Evolutionary conservation across 2,797 vertebrate genomes (phyloP).

Genomic region (Anguilla anguilla): DNA sequence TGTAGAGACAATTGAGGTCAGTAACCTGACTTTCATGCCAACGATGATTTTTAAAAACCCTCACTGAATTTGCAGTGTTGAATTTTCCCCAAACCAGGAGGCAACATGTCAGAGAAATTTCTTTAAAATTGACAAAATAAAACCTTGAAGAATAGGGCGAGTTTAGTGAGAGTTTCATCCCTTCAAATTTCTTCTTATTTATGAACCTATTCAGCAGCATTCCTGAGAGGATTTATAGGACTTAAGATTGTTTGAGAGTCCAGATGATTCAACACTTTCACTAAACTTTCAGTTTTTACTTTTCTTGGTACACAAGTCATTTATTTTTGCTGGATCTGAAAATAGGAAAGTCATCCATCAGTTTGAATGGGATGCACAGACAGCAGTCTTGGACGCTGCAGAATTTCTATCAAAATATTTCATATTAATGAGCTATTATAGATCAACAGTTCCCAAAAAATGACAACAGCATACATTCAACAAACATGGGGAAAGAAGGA

Average conservation of each 20-base stretch:
- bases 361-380: not conserved
- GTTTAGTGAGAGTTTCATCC: not conserved
- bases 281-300: constrained; percentile 12
- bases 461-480: not conserved
- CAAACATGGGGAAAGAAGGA: not conserved
- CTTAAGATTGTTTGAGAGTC: not conserved
- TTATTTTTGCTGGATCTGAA: not conserved
- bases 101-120: not conserved
- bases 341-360: not conserved
- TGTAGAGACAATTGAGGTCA: not conserved
- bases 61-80: not conserved
- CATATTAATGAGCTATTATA: not conserved
- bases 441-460: not conserved
- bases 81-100: not conserved
- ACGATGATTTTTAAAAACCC: not conserved
- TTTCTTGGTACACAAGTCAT: not conserved
- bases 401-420: not conserved
- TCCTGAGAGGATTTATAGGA: not conserved
- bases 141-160: not conserved
- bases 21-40: not conserved
- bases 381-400: not conserved
- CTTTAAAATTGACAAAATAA: not conserved
- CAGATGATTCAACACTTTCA: constrained; percentile 9
- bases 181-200: constrained; percentile 3
- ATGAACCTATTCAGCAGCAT: not conserved